Base-by-base conservation (phyloP, 2,797 vertebrate species). In the Enteromius treurensis region DNA sequence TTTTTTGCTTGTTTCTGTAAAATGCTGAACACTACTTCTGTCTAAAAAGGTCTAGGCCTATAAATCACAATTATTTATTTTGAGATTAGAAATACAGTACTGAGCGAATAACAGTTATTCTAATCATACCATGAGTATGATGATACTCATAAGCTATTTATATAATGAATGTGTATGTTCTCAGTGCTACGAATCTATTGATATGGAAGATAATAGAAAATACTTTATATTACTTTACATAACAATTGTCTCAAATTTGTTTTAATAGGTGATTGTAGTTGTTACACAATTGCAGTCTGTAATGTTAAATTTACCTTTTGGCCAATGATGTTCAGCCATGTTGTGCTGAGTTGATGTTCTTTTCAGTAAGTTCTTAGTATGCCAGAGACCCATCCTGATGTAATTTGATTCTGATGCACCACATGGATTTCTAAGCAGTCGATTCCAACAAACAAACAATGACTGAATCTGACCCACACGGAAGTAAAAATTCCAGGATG, bases 391-490 rank as follows among this genome's bases (percentile, higher is more conserved):
- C 42, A 8, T 65, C 32, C 90, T 88, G 78, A 78, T 79, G 86
- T 88, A 90, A 92, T 74, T 32, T 86, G 87, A 71, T 87, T 79
- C 47, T 21, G 37, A 53, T 11, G 11, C 42, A 78, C 21, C 49
- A 49, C 67, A 79, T 19, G 40, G 21, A 47, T 84, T 45, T 65
- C 76, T 83, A 42, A 69, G 29, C 26, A 64, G 26, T 8, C 47
- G 40, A 82, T 34, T 42, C 70, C 82, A 65, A 71, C 53, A 80
- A 34, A 29, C 45, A 88, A 60, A 92, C 90, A 93, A 94, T 73
- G 85, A 81, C 2, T 10, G 23, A n/a, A n/a, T 77, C 47, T 85
- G 29, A 79, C 90, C 88, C 58, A 47, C n/a, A 81, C 89, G 81
- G 68, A 82, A 71, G 53, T 7, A 40, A 89, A 84, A 60, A 86